Percentiles rank a stretch among this genome's conserved stretches.
Evolutionary conservation across 2,888 invertebrate genomes (phyloP).

Genomic region (Osedax fenrisi): DNA sequence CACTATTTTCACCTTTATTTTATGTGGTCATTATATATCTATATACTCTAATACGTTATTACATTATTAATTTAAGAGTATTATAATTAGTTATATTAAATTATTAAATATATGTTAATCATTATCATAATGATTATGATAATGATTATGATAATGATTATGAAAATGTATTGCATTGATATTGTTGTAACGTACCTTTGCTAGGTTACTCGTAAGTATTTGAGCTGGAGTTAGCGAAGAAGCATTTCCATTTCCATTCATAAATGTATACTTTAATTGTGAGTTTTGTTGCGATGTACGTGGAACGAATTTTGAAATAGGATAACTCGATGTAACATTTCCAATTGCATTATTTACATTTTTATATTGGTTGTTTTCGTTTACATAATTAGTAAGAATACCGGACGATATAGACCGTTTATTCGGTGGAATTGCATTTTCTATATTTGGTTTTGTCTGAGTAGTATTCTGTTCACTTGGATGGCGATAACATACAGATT

Average conservation of each 20-base stretch:
- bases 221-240: not conserved
- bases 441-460: not conserved
- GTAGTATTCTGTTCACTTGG: not conserved
- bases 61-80: too few relatives aligned
- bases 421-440: not conserved
- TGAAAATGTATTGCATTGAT: too few relatives aligned
- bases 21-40: too few relatives aligned
- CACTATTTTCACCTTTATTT: too few relatives aligned
- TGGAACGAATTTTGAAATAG: not conserved
- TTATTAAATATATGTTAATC: too few relatives aligned
- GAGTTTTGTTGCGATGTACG: not conserved
- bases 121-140: too few relatives aligned
- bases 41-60: too few relatives aligned
- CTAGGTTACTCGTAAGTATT: slow-evolving; percentile 7
- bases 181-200: not conserved
- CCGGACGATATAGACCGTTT: not conserved
- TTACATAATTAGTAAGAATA: not conserved
- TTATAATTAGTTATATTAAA: too few relatives aligned
- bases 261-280: not conserved
- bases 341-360: not conserved
- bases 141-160: too few relatives aligned
- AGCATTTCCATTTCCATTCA: not conserved
- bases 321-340: not conserved
- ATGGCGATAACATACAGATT: not conserved
- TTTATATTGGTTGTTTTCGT: not conserved